phyloP scores from a whole-genome alignment of 1,140 invertebrate species.

The Ylistrum balloti region DNA sequence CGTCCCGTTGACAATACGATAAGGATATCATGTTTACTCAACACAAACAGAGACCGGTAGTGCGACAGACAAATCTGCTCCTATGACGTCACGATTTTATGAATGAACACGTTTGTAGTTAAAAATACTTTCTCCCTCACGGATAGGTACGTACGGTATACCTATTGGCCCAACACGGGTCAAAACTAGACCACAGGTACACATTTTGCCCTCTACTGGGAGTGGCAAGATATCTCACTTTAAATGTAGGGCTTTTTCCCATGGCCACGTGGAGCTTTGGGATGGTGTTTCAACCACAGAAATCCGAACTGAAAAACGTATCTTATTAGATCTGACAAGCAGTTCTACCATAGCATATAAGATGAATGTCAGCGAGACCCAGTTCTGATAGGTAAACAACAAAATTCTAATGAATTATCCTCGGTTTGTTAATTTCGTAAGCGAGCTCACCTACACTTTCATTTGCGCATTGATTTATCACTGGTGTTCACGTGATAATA shows the following conservation, averaged over 20 bases:
- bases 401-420: no score
- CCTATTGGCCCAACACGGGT: background rate
- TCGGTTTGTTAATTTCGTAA: no score
- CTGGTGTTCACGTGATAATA: no score
- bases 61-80: background rate
- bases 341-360: no score
- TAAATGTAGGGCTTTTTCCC: background rate
- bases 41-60: background rate
- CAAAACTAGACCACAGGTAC: background rate
- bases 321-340: no score
- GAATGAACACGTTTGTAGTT: conserved; percentile 28
- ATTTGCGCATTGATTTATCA: no score
- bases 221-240: conserved; percentile 12
- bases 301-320: no score
- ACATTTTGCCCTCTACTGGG: conserved; percentile 7
- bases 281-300: background rate
- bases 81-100: conserved; percentile 6
- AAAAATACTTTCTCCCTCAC: background rate
- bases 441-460: no score
- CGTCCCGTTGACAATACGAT: background rate
- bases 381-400: no score
- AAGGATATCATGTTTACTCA: background rate
- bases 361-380: no score
- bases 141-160: background rate
- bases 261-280: background rate